Evolutionary conservation across 2,797 vertebrate species (phyloP), one percentile per base, ranked within the genome.

Genomic region (Corythornis leucogaster): DNA sequence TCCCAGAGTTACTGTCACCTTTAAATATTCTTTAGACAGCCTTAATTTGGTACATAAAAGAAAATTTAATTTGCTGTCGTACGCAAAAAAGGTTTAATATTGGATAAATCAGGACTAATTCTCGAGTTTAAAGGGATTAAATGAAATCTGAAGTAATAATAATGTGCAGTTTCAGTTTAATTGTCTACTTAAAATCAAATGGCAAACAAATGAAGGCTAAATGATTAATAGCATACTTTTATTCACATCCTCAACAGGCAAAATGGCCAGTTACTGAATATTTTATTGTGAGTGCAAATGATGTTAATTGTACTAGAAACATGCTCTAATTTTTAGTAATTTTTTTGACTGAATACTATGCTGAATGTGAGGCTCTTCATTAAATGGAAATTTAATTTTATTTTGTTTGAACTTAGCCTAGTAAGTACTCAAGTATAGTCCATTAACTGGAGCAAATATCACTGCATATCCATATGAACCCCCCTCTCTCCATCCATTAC

Each of bases 351-450:
- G 93, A 97, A 95, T 97, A 90, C 93, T 88, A 30, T 57, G 76
- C 94, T 92, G 95, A 97, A 96, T 97, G 85, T 96, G 96, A 98
- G 96, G 98, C 98, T 97, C 97, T 98, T 98, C 96, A 98, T 98
- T 98, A 98, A 97, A 97, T 97, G 97, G 97, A 98, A 98, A 98
- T 98, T 98, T 98, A 96, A 98, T 98, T 98, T 98, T 97, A 98
- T 98, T 98, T 98, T 98, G 98, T 98, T 98, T 97, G 97, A 98
- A 97, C 97, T 98, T 98, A 98, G 98, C 98, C 97, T 97, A 98
- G 97, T 97, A 97, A 98, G 98, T 94, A 97, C 97, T 98, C 98
- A 97, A 98, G 96, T 85, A 66, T 90, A 96, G 97, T 98, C 98
- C 98, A 98, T 99, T 98, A 98, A 97, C 97, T 90, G 13, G 90